Evolutionary conservation across 2,888 invertebrate genomes (phyloP).

Genomic region (Nemapogon koenigi): DNA sequence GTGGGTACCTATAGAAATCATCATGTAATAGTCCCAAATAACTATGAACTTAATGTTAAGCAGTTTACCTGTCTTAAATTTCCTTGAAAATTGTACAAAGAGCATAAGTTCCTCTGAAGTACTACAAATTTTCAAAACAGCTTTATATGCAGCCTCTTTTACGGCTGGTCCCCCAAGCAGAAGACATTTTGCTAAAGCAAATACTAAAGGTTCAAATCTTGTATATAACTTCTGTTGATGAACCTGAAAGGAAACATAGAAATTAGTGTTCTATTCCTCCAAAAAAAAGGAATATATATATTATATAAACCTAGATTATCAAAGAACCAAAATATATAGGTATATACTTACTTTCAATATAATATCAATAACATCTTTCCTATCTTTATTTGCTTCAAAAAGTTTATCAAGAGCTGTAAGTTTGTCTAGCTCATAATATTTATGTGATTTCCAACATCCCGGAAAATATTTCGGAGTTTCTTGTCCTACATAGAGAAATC

Average conservation of each 20-base stretch:
- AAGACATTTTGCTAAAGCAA: slow-evolving; percentile 69
- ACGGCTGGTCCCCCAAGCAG: slow-evolving; percentile 34
- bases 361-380: slow-evolving; percentile 35
- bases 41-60: too few species aligned
- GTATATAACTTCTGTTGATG: slow-evolving; percentile 56
- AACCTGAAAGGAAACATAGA: too few species aligned
- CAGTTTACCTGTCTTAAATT: slow-evolving; percentile 54
- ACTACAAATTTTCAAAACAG: slow-evolving; percentile 60
- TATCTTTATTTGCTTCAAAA: slow-evolving; percentile 21
- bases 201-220: slow-evolving; percentile 65
- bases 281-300: too few species aligned
- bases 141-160: slow-evolving; percentile 60
- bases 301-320: too few species aligned
- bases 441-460: slow-evolving; percentile 58
- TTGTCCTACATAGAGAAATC: slow-evolving; percentile 59
- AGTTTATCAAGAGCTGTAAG: slow-evolving; percentile 37
- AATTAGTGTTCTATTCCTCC: too few species aligned
- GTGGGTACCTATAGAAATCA: too few species aligned
- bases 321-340: too few species aligned
- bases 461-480: slow-evolving; percentile 62
- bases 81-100: slow-evolving; percentile 65
- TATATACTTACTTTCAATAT: slow-evolving; percentile 41
- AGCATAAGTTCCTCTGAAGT: slow-evolving; percentile 70
- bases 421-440: slow-evolving; percentile 50
- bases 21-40: too few species aligned